phyloP scores from a whole-genome alignment of 2,888 invertebrate species.

The Spicauda simplicius region DNA sequence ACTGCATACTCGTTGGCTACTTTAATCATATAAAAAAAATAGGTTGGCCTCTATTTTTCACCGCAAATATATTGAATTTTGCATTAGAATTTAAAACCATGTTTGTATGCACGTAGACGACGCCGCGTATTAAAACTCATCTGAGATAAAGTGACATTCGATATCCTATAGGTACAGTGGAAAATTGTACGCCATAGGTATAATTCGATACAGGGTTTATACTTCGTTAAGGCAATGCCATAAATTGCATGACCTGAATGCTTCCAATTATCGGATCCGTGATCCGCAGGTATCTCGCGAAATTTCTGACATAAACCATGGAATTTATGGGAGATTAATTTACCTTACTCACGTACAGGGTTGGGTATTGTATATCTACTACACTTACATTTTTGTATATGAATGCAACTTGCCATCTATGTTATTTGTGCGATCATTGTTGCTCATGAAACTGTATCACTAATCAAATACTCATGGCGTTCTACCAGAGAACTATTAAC shows the following conservation, averaged over 20 bases:
- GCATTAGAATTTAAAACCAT: no score
- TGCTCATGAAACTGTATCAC: no score
- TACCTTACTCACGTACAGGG: constrained; percentile 35
- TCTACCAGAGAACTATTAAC: no score
- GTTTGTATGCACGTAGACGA: no score
- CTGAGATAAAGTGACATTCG: constrained; percentile 12
- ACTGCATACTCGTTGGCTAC: no score
- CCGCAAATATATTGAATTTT: no score
- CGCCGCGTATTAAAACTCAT: neutral
- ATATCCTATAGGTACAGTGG: constrained; percentile 13
- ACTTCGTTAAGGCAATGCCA: constrained; percentile 5
- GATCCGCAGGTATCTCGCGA: constrained; percentile 24
- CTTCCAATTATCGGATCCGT: constrained; percentile 24
- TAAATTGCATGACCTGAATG: constrained; percentile 27
- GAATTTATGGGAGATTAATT: constrained; percentile 43
- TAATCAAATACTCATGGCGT: no score
- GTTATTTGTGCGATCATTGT: no score
- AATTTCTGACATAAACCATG: constrained; percentile 41
- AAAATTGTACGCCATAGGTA: constrained; percentile 5
- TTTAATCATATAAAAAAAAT: no score
- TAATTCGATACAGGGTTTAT: constrained; percentile 20
- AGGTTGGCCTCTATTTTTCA: no score
- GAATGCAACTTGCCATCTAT: no score
- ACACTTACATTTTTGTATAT: no score
- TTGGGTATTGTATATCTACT: neutral